Evolutionary conservation across 2,888 invertebrate species (phyloP).

Genomic region (Malthinus seriepunctatus): DNA sequence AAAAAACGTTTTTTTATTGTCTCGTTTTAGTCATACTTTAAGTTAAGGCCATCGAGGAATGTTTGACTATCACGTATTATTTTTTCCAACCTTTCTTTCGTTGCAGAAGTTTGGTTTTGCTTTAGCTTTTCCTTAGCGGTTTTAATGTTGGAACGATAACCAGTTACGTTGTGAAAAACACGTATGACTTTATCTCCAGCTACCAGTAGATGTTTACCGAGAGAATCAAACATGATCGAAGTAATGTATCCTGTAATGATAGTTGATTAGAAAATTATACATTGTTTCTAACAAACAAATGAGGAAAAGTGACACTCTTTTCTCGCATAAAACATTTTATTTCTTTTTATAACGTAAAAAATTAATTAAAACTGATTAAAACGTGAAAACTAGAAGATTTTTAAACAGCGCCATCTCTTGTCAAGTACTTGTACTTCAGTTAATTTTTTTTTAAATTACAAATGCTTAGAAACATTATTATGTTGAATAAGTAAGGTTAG

Average conservation of each 20-base stretch:
- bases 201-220: constrained; percentile 72
- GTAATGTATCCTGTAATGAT: constrained; percentile 67
- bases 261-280: too few species aligned
- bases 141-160: constrained; percentile 59
- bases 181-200: constrained; percentile 77
- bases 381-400: too few species aligned
- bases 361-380: background rate
- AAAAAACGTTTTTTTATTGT: background rate
- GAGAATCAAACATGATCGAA: constrained; percentile 73
- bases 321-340: too few species aligned
- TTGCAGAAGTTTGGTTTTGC: constrained; percentile 69
- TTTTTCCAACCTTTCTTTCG: constrained; percentile 73
- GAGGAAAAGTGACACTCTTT: too few species aligned
- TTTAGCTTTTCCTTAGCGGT: constrained; percentile 58
- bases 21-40: background rate
- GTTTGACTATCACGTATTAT: constrained; percentile 66
- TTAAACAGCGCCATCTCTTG: too few species aligned
- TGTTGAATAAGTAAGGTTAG: too few species aligned
- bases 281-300: too few species aligned
- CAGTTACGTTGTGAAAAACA: constrained; percentile 79
- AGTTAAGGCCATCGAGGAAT: constrained; percentile 43
- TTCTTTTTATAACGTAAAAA: background rate
- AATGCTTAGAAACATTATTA: too few species aligned
- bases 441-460: too few species aligned
- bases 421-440: too few species aligned